Conservation (phyloP, 2,797 vertebrate species). For the Chiloscyllium punctatum region DNA sequence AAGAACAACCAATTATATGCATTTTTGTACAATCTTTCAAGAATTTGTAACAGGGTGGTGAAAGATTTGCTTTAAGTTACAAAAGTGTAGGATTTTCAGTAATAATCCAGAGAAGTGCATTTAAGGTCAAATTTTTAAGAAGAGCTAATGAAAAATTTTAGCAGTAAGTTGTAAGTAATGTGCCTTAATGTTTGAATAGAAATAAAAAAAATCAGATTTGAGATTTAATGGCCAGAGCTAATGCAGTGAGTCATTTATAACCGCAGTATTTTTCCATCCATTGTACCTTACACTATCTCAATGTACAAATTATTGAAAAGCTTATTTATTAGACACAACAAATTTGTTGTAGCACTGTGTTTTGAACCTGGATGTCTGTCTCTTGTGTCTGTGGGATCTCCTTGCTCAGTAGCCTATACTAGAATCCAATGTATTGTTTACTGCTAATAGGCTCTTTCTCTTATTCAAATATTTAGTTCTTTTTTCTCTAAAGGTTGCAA, state of each 20-base stretch:
- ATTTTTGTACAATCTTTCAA: not conserved
- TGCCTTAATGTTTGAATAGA: not conserved
- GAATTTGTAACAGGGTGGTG: not conserved
- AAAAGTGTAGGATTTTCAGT: not conserved
- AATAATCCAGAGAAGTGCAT: not conserved
- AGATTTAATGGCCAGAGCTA: not conserved
- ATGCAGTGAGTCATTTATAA: not conserved
- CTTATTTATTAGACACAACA: not conserved
- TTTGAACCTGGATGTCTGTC: not conserved
- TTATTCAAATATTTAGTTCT: no score
- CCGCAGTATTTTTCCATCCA: not conserved
- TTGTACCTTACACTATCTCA: no score
- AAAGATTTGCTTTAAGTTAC: not conserved
- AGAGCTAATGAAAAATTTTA: not conserved
- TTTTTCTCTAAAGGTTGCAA: not conserved
- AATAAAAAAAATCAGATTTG: not conserved
- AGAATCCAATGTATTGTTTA: not conserved
- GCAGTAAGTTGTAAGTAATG: not conserved
- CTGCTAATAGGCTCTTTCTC: not conserved
- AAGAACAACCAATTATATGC: not conserved
- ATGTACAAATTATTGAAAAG: not conserved
- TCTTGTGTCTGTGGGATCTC: not conserved
- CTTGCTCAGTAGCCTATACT: not conserved
- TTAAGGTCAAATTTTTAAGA: not conserved
- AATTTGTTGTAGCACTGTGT: not conserved